Base-by-base conservation (phyloP, 2,888 invertebrate genomes). In the Stenurella melanura region DNA sequence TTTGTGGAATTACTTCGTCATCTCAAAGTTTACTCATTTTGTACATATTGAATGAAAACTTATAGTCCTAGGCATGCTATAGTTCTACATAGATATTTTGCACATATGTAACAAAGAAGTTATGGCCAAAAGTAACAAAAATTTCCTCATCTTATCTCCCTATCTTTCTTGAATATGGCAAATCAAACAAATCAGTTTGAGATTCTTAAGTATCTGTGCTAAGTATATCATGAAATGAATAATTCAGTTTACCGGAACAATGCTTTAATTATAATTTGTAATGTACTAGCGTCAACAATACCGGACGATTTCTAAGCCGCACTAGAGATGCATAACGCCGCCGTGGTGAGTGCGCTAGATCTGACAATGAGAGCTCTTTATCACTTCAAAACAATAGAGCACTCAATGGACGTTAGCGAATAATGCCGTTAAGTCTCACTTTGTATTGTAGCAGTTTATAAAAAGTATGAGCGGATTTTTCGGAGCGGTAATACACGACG, bases 341-440 rank as follows among this genome's bases (percentile, higher is more conserved):
- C n/a, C n/a, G 30, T 19, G 17, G 60, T 42, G 60, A 60, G 69
- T 69, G 57, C 12, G 42, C 70, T 38, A 69, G 30, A 69, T 69
- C 57, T 50, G 12, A 54, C 67, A 56, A 69, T 57, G 60, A 70
- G 60, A 50, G 70, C 60, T 60, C 70, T 70, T 70, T 60, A 60
- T 60, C 70, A 21, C 70, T 30, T n/a, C 19, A 15, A 42, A 70
- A 70, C 70, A 70, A 70, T 70, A 10, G 60, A 19, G 9, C 11
- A 17, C 57, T 69, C 57, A 38, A 69, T 57, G 57, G 57, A 57
- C 38, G 30, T 42, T 70, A 21, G 58, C 42, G 70, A 19, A 70
- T 70, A 70, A 70, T 70, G 60, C 34, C 30, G 70, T 21, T 70
- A 50, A 60, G 60, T 60, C 58, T 42, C 70, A 42, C 60, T 58